These are phyloP conservation scores for Fistularia tabacaria DNA, from an alignment of 2,797 vertebrate genomes.

Conservation along the genomic window DNA sequence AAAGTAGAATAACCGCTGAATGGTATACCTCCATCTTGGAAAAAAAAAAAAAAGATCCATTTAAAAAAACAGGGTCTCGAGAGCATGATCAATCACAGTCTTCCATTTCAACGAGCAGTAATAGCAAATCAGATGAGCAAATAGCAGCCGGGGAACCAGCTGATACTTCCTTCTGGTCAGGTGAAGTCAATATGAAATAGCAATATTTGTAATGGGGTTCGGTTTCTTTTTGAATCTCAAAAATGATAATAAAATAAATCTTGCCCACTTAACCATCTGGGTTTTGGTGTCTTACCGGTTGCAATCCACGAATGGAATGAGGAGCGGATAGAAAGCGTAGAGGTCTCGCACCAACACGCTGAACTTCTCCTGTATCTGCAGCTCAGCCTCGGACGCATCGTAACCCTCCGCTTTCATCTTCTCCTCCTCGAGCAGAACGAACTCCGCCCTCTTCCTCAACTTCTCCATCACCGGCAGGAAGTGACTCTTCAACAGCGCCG, in stretches of 20 bases:
- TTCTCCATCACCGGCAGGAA: conserved; percentile 95
- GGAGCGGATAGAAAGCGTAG: conserved; percentile 92
- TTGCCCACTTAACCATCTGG: neutral
- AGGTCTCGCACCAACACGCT: conserved; percentile 88
- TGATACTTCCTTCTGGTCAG: no score
- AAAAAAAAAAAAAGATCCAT: neutral
- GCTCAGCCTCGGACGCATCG: conserved; percentile 84
- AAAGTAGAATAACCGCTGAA: neutral
- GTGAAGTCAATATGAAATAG: no score
- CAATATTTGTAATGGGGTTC: no score
- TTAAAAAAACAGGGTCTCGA: no score
- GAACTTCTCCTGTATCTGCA: conserved; percentile 91
- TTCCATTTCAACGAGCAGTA: neutral
- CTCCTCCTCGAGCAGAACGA: conserved; percentile 88
- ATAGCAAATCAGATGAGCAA: no score
- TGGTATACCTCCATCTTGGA: neutral
- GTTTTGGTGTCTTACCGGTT: conserved; percentile 78
- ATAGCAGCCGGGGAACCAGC: no score
- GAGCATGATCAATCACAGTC: neutral
- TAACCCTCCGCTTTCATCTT: conserved; percentile 82
- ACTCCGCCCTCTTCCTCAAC: conserved; percentile 87
- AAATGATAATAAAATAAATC: neutral
- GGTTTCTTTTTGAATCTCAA: no score
- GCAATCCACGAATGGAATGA: conserved; percentile 91
- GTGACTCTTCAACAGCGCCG: conserved; percentile 86